These are phyloP conservation scores for Neogale vison DNA, from an alignment of 2,113 vertebrate genomes.

Conservation along the genomic window DNA sequence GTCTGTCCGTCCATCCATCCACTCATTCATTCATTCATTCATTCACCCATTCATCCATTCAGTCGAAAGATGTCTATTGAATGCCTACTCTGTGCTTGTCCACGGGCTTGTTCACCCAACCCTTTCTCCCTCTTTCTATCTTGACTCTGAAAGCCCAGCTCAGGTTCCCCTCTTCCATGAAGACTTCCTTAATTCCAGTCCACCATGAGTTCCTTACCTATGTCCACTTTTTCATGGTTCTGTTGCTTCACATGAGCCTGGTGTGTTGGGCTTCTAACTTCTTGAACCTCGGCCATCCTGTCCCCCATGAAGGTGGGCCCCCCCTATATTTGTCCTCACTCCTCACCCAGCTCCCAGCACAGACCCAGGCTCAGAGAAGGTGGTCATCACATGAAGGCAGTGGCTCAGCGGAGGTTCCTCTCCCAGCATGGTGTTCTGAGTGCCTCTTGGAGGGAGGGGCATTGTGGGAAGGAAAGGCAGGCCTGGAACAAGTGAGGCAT, in stretches of 20 bases:
- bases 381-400: not conserved
- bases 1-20: accelerated
- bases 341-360: too few species aligned
- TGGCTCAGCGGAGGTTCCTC: not conserved
- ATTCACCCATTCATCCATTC: not conserved
- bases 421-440: accelerated
- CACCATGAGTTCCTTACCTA: not conserved
- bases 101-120: not conserved
- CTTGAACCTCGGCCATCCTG: not conserved
- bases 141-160: not conserved
- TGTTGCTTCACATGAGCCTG: not conserved
- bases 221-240: not conserved
- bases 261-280: not conserved
- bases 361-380: not conserved
- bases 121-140: not conserved
- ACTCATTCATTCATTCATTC: not conserved
- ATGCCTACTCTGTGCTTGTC: not conserved
- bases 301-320: accelerated
- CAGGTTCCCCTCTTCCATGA: not conserved
- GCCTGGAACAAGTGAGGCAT: not conserved
- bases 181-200: not conserved
- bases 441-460: accelerated
- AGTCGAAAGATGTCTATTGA: not conserved
- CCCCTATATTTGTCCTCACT: not conserved
- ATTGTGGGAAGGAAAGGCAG: not conserved